Evolutionary conservation across 2,888 invertebrate genomes (phyloP).

Genomic region (Eilema sororculum): DNA sequence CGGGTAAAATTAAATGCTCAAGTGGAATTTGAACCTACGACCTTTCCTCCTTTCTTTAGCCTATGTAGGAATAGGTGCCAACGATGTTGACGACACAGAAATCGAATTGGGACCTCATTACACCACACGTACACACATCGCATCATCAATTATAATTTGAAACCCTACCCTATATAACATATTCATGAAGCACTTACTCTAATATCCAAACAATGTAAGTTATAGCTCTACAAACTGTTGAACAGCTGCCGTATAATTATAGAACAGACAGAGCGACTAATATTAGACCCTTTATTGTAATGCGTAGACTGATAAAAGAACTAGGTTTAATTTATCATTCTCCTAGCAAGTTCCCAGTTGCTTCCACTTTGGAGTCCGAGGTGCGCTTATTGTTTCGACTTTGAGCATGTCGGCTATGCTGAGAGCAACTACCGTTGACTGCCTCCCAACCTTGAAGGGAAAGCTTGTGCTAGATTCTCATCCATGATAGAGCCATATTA

Average conservation of each 20-base stretch:
- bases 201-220: conserved; percentile 4
- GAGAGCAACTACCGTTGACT: too few species aligned
- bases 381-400: background rate
- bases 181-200: conserved; percentile 1
- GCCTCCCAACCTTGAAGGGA: too few species aligned
- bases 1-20: too few species aligned
- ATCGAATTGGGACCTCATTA: background rate
- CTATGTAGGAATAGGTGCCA: background rate
- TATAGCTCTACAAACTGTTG: background rate
- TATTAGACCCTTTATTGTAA: background rate
- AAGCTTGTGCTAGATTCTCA: too few species aligned
- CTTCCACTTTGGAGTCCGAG: too few species aligned
- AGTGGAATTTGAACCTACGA: too few species aligned
- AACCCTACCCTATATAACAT: background rate
- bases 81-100: background rate
- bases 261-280: background rate
- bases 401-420: too few species aligned
- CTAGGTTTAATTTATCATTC: background rate
- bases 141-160: background rate
- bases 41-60: background rate
- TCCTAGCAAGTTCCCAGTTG: background rate
- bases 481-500: too few species aligned
- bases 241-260: background rate
- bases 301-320: background rate
- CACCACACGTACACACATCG: background rate